These are phyloP conservation scores for Anguilla anguilla DNA, from an alignment of 2,797 vertebrate species.

Conservation along the genomic window DNA sequence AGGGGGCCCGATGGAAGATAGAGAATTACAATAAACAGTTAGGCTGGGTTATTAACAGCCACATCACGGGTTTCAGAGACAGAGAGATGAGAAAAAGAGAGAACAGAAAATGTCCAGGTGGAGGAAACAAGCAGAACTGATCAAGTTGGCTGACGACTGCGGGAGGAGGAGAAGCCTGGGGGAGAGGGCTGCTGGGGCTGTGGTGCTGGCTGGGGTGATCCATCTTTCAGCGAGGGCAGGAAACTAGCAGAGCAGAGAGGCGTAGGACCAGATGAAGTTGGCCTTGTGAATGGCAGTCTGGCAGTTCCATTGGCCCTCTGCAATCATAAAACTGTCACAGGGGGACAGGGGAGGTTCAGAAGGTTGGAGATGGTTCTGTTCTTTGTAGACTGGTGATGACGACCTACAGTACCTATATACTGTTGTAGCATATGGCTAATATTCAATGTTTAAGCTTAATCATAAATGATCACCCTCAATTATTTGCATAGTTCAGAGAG, in stretches of 20 bases:
- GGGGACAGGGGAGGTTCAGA: neutral
- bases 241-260: neutral
- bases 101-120: neutral
- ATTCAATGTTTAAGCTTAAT: neutral
- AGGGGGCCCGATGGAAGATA: neutral
- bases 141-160: neutral
- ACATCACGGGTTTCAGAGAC: neutral
- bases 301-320: neutral
- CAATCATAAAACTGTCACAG: neutral
- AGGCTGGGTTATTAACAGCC: neutral
- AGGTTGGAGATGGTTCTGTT: neutral
- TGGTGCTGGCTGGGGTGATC: neutral
- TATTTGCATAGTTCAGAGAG: neutral
- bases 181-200: neutral
- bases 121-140: neutral
- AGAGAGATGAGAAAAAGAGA: neutral
- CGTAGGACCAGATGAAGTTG: neutral
- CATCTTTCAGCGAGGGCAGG: neutral
- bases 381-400: neutral
- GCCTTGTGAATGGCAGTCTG: neutral
- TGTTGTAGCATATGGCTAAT: neutral
- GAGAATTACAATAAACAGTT: neutral
- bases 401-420: neutral
- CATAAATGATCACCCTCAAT: neutral
- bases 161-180: neutral